These are phyloP conservation scores for Oxyruncus cristatus DNA, from an alignment of 2,113 vertebrate species.

Conservation along the genomic window DNA sequence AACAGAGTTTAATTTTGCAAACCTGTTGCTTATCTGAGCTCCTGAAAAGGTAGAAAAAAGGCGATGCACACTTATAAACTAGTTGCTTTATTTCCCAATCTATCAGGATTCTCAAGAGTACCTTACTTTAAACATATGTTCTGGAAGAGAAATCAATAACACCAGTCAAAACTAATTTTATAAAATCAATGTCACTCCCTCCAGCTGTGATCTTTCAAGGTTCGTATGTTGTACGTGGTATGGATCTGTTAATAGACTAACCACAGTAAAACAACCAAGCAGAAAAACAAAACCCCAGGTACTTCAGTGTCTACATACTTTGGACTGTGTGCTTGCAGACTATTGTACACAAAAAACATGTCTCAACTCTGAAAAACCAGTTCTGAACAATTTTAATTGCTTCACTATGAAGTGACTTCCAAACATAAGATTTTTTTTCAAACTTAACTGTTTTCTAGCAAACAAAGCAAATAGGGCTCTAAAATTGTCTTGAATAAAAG, in stretches of 20 bases:
- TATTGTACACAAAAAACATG: background rate
- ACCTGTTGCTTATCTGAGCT: background rate
- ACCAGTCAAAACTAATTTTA: background rate
- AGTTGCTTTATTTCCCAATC: background rate
- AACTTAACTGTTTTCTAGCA: background rate
- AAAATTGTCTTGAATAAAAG: background rate
- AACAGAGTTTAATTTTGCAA: background rate
- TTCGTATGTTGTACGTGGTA: background rate
- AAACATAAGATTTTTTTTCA: background rate
- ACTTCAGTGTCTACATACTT: background rate
- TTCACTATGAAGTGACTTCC: background rate
- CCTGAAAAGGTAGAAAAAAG: background rate
- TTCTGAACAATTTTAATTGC: background rate
- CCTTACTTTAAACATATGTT: background rate
- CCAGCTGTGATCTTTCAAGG: background rate
- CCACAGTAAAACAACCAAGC: background rate
- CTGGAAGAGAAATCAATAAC: background rate
- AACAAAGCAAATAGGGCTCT: background rate
- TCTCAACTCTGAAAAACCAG: background rate
- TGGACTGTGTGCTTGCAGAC: background rate
- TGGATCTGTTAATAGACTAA: background rate
- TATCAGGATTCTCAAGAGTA: background rate
- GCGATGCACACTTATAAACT: background rate
- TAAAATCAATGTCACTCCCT: background rate
- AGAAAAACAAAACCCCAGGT: background rate